Evolutionary conservation across 2,888 invertebrate genomes (phyloP).

Genomic region (Drosophila nr. perissopoda): DNA sequence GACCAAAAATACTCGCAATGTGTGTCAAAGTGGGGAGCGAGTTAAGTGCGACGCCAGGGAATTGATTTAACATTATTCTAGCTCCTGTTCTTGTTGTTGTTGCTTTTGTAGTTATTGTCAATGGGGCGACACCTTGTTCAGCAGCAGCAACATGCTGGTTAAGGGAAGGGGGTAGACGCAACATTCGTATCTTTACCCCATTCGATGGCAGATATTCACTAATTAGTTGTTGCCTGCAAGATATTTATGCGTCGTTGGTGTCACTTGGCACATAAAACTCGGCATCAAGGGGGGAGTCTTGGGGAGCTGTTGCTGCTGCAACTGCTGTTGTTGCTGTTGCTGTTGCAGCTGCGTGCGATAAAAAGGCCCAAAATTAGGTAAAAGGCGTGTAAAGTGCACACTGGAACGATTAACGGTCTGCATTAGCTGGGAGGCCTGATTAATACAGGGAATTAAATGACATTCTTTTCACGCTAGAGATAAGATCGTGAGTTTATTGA

Average conservation of each 20-base stretch:
- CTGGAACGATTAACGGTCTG: conserved; percentile 76
- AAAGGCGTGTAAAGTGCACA: conserved; percentile 81
- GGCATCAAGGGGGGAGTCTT: background rate
- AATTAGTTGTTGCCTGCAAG: conserved; percentile 75
- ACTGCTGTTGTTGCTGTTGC: background rate
- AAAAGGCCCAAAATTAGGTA: conserved; percentile 82
- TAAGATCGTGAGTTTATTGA: conserved; percentile 5
- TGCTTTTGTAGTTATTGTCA: conserved; percentile 33
- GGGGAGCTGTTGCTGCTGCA: background rate
- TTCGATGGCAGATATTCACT: conserved; percentile 66
- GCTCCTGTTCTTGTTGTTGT: conserved; percentile 12
- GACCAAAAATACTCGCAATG: conserved; percentile 68
- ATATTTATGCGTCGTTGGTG: conserved; percentile 79
- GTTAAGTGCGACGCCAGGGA: conserved; percentile 75
- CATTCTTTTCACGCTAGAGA: conserved; percentile 15
- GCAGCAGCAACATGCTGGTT: conserved; percentile 4
- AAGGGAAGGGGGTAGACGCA: conserved; percentile 1
- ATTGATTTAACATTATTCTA: conserved; percentile 71
- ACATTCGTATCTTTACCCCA: conserved; percentile 51
- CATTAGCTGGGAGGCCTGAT: conserved; percentile 70
- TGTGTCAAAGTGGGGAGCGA: conserved; percentile 60
- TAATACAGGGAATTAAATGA: conserved; percentile 68
- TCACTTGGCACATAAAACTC: conserved; percentile 79
- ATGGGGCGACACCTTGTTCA: conserved; percentile 71
- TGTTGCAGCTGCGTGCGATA: conserved; percentile 83